Evolutionary conservation across 2,797 vertebrate genomes (phyloP).

Genomic region (Natrix natrix): DNA sequence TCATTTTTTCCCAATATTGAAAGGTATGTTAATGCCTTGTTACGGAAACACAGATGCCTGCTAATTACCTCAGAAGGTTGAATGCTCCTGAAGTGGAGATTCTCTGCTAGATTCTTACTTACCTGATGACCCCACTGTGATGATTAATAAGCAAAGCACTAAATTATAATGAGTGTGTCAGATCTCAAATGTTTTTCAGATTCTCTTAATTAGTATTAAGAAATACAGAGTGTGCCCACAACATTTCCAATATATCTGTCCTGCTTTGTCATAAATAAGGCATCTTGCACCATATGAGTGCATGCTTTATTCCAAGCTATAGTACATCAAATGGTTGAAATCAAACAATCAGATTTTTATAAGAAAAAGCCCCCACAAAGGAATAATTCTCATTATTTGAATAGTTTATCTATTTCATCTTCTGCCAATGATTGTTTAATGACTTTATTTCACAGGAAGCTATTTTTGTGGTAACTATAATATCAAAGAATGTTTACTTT

Average conservation of each 20-base stretch:
- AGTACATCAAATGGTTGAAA: conserved; percentile 55
- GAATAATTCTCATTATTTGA: conserved; percentile 59
- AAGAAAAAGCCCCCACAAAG: conserved; percentile 28
- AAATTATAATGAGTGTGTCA: conserved; percentile 70
- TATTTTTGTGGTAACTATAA: conserved; percentile 45
- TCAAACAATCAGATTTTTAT: conserved; percentile 39
- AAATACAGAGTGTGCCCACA: conserved; percentile 51
- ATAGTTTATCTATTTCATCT: conserved; percentile 60
- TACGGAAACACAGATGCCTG: conserved; percentile 69
- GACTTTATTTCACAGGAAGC: conserved; percentile 57
- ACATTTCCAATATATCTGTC: conserved; percentile 22
- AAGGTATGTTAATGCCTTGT: conserved; percentile 70
- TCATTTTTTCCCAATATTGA: conserved; percentile 58
- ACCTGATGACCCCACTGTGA: conserved; percentile 61
- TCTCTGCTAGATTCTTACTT: conserved; percentile 57
- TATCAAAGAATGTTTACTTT: conserved; percentile 66
- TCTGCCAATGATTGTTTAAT: conserved; percentile 68
- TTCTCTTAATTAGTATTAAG: conserved; percentile 65
- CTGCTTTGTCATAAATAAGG: conserved; percentile 48
- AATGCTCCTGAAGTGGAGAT: conserved; percentile 59
- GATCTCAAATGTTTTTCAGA: conserved; percentile 65
- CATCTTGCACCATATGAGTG: conserved; percentile 46
- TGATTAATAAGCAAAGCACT: conserved; percentile 72
- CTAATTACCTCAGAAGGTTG: conserved; percentile 72
- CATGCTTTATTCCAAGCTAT: conserved; percentile 29